Evolutionary conservation across 2,113 vertebrate species (phyloP), one percentile per base, ranked within the genome.

Genomic region (Rhinogobius similis): DNA sequence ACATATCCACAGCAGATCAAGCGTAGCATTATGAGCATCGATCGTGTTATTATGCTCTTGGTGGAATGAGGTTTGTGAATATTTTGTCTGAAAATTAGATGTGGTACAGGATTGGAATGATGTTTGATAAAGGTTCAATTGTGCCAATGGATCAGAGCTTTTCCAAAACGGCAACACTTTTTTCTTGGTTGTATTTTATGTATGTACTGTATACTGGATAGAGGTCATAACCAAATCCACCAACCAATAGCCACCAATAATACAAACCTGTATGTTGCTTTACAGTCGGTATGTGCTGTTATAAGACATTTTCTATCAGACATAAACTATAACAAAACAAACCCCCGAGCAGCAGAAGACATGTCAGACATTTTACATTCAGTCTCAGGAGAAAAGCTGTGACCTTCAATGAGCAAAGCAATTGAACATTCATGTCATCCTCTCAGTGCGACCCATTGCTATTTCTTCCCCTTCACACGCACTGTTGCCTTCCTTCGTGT

Each of bases 351-450:
- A 85, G 73, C 70, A 66, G 52, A 76, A 75, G 55, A 58, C 55
- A 16, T 58, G 55, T 58, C 68, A 65, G 59, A 84, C 67, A 21
- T 75, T 85, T 76, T 76, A 62, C 73, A 71, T 73, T 68, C 18
- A 14, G 53, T 77, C 67, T 66, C 73, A 65, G 27, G 52, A 76
- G 77, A 76, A 44, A 77, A 23, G 8, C 65, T 16, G 61, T 0
- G 82, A 89, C 82, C 89, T 89, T 87, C 74, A 77, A 63, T 11
- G 21, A 62, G 58, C 5, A 10, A 68, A 29, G 2, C 0, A 62
- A 82, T 71, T 77, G 39, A 62, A 65, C 68, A 77, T 79, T 64
- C 21, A 67, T 64, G 70, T 69, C 27, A 44, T 50, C 77, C 70
- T 71, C 43, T n/a, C 58, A 32, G 36, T n/a, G 73, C 70, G 64